These are phyloP conservation scores for Trachurus trachurus DNA, from an alignment of 2,797 vertebrate genomes.

Conservation along the genomic window DNA sequence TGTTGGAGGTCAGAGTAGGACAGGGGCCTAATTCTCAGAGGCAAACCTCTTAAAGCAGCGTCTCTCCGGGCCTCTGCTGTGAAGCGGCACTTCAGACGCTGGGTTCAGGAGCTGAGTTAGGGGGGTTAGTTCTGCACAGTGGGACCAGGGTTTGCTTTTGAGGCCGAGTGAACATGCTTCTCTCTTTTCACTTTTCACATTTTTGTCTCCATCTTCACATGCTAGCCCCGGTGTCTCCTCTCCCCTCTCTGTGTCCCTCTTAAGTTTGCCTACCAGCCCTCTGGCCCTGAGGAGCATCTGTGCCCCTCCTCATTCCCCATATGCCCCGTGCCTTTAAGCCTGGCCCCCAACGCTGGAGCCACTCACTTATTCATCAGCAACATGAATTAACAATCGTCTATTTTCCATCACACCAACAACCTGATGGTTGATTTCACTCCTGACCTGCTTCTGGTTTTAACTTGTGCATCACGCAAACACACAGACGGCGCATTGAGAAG, in stretches of 20 bases:
- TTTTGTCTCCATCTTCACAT: constrained; percentile 36
- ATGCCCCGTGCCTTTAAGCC: constrained; percentile 81
- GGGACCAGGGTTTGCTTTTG: constrained; percentile 58
- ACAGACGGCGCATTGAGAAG: constrained; percentile 12
- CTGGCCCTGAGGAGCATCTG: constrained; percentile 81
- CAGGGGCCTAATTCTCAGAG: constrained; percentile 53
- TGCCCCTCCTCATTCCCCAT: constrained; percentile 75
- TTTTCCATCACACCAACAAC: constrained; percentile 81
- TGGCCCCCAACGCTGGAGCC: constrained; percentile 63
- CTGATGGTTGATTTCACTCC: constrained; percentile 68
- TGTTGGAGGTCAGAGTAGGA: constrained; percentile 69
- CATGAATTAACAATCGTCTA: constrained; percentile 81
- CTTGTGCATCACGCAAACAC: constrained; percentile 48
- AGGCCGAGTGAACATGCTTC: constrained; percentile 25
- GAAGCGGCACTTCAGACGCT: constrained; percentile 43
- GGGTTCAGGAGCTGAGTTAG: constrained; percentile 37
- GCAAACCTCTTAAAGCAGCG: constrained; percentile 50
- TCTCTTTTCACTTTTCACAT: constrained; percentile 36
- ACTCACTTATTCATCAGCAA: constrained; percentile 80
- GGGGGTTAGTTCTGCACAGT: constrained; percentile 57
- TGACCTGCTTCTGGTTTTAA: constrained; percentile 72
- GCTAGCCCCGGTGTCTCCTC: constrained; percentile 44
- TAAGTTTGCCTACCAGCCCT: constrained; percentile 70
- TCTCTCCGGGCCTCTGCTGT: constrained; percentile 47
- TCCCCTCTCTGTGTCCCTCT: constrained; percentile 58